These are phyloP conservation scores for Lineus longissimus DNA, from an alignment of 1,140 invertebrate species.

Conservation along the genomic window DNA sequence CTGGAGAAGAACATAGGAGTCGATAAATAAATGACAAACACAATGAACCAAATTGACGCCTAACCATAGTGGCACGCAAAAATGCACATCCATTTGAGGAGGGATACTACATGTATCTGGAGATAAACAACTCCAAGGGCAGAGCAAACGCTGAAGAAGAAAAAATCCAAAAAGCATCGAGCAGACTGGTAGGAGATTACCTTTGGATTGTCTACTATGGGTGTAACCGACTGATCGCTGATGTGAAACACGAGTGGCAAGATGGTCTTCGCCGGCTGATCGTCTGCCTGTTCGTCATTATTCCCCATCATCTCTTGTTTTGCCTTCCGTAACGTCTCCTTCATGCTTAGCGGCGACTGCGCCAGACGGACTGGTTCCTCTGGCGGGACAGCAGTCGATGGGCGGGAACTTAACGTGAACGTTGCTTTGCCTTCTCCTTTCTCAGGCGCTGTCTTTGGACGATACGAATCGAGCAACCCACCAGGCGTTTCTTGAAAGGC, in stretches of 20 bases:
- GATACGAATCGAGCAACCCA: constrained; percentile 26
- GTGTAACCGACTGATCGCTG: constrained; percentile 43
- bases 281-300: constrained; percentile 21
- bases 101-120: too few species aligned
- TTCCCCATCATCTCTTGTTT: constrained; percentile 26
- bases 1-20: constrained; percentile 25
- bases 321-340: constrained; percentile 17
- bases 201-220: constrained; percentile 50
- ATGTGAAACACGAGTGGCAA: constrained; percentile 43
- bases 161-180: not conserved
- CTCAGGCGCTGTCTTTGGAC: constrained; percentile 39
- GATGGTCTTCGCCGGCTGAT: constrained; percentile 26
- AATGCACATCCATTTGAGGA: too few species aligned
- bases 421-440: constrained; percentile 31
- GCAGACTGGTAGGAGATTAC: too few species aligned
- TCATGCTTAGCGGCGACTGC: constrained; percentile 4
- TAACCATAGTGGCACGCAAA: too few species aligned
- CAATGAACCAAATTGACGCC: too few species aligned
- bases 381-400: constrained; percentile 42
- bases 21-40: too few species aligned
- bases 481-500: constrained; percentile 12
- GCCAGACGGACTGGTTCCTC: constrained; percentile 25
- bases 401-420: constrained; percentile 44
- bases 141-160: too few species aligned
- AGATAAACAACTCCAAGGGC: too few species aligned